Base-by-base conservation (phyloP, 1,140 invertebrate genomes). In the Rhopalosiphum padi region DNA sequence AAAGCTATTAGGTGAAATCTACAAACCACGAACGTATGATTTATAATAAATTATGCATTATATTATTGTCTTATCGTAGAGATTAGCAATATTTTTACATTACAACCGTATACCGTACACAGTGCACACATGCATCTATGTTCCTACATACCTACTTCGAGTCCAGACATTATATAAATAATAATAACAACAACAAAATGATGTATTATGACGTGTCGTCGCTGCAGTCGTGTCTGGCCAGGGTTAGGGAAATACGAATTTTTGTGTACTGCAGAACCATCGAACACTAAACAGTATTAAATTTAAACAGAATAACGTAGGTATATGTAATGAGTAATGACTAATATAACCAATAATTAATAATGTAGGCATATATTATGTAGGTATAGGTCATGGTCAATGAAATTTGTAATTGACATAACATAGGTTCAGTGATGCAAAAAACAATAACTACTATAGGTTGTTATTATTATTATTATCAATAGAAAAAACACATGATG, bases 1-100 rank as follows among this genome's bases (percentile, higher is more conserved):
- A n/a, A 90, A 53, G 51, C 48, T 48, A 87, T 87, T 87, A 25
- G 43, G 85, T 46, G 85, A 87, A 87, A 87, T 87, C 83, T 43
- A 46, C 4, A 25, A 83, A 18, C n/a, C n/a, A 77, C 41, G 22
- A 85, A 85, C 83, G 30, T 86, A 37, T 25, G 22, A 30, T 87
- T 48, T 7, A 87, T 87, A 48, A 85, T 43, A 77, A 77, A n/a
- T 77, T 77, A n/a, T 77, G 11, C n/a, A 77, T 41, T 35, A 41
- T 77, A 22, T 21, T n/a, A 82, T 23, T 83, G 37, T 83, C 37
- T 77, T 77, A 35, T n/a, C 30, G 15, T 77, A n/a, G 23, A 83
- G 7, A 41, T 83, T 83, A 83, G 37, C 82, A 41, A 83, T 83
- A 37, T 83, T 35, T 35, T 83, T 83, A 18, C 60, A 25, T 23